A percentile compares a stretch with the other conserved stretches of the same genome.
phyloP scores from a whole-genome alignment of 23 tunicate genomes.

The Oikopleura vanhoeffeni region DNA sequence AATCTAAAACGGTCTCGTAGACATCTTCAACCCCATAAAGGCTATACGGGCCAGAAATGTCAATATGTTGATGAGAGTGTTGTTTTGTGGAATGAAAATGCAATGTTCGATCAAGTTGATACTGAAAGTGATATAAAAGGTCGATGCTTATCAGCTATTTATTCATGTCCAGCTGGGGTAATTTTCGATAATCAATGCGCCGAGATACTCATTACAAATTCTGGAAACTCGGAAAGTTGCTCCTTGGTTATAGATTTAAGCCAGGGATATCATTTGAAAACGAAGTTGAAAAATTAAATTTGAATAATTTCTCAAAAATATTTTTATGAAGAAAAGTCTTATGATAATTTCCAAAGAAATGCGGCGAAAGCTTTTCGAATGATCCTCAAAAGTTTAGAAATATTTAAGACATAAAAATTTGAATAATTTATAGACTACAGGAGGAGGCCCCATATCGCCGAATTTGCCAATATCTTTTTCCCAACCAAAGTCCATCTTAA shows the following conservation, averaged over 20 bases:
- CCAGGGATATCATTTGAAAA: not conserved
- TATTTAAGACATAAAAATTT: too few relatives aligned
- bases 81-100: not conserved
- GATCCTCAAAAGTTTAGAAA: too few relatives aligned
- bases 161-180: not conserved
- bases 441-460: too few relatives aligned
- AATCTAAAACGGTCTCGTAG: too few relatives aligned
- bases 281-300: not conserved
- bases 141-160: not conserved
- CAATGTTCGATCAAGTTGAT: not conserved
- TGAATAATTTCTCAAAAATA: not conserved
- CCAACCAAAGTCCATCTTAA: too few relatives aligned
- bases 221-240: not conserved
- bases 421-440: too few relatives aligned
- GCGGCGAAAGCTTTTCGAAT: too few relatives aligned
- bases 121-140: not conserved
- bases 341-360: too few relatives aligned
- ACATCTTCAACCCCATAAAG: too few relatives aligned
- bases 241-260: not conserved
- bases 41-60: not conserved
- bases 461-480: too few relatives aligned
- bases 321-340: too few relatives aligned
- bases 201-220: not conserved
- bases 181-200: not conserved
- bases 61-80: not conserved